A percentile compares a stretch with the other conserved stretches of the same genome.
phyloP scores from a whole-genome alignment of 2,797 vertebrate genomes.

The Clarias laeviceps region DNA sequence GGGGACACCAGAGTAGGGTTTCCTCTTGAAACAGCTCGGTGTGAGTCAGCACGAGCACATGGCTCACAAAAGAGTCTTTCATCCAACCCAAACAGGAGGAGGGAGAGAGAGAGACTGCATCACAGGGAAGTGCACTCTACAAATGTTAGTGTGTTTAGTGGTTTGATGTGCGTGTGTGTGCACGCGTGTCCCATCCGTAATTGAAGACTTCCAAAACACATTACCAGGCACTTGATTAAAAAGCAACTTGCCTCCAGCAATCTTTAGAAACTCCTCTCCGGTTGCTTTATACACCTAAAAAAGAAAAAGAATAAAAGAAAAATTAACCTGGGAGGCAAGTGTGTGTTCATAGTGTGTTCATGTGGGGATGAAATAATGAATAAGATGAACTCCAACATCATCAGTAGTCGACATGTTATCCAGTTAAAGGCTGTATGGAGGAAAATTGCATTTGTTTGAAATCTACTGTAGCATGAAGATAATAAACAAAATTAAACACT shows the following conservation, averaged over 20 bases:
- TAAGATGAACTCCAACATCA: neutral
- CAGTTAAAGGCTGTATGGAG: neutral
- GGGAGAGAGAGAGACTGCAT: constrained; percentile 46
- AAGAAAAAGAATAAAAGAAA: constrained; percentile 18
- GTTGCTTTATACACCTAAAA: constrained; percentile 94
- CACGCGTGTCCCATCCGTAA: constrained; percentile 35
- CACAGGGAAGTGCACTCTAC: constrained; percentile 23
- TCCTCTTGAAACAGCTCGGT: constrained; percentile 65
- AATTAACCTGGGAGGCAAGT: neutral
- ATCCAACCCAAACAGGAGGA: constrained; percentile 63
- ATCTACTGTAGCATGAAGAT: neutral
- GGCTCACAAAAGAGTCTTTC: constrained; percentile 77
- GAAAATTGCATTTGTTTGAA: neutral
- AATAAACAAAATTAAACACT: neutral
- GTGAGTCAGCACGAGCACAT: constrained; percentile 61
- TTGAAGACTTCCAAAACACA: constrained; percentile 46
- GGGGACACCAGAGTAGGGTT: constrained; percentile 71
- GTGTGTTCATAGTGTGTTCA: neutral
- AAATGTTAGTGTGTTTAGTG: constrained; percentile 15
- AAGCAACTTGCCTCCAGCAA: constrained; percentile 89
- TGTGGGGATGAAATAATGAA: neutral
- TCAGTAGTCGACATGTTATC: too few relatives aligned
- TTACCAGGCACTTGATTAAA: constrained; percentile 59
- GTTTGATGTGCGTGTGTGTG: neutral
- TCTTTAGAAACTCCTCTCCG: constrained; percentile 97